phyloP scores from a whole-genome alignment of 2,888 invertebrate species.

The Cheilosia pagana region DNA sequence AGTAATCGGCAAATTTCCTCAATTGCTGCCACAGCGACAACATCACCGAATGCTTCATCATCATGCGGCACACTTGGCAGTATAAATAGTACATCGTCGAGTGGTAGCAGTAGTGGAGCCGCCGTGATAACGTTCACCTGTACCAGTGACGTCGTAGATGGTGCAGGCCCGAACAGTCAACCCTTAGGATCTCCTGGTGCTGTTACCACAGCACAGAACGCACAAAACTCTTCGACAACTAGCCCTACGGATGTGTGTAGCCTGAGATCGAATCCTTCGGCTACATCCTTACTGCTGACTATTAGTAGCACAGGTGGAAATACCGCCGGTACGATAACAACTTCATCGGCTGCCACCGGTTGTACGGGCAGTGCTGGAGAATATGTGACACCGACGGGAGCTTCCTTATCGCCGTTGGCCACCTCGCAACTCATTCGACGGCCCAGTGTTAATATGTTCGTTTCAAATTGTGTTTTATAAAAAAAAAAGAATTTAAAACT shows the following conservation, averaged over 20 bases:
- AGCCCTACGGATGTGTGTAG: conserved; percentile 83
- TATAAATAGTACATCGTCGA: conserved; percentile 81
- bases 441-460: conserved; percentile 84
- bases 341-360: conserved; percentile 50
- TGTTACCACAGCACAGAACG: conserved; percentile 77
- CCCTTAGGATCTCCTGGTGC: conserved; percentile 76
- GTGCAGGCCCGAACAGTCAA: conserved; percentile 55
- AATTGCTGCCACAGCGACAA: conserved; percentile 78
- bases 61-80: conserved; percentile 81
- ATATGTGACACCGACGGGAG: conserved; percentile 74
- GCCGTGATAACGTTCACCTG: conserved; percentile 82
- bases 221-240: conserved; percentile 81
- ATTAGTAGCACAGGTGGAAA: conserved; percentile 80
- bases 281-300: conserved; percentile 80
- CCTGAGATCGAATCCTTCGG: conserved; percentile 82
- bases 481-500: not conserved
- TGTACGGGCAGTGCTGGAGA: conserved; percentile 76
- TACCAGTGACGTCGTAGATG: conserved; percentile 77
- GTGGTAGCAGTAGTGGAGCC: conserved; percentile 81
- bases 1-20: conserved; percentile 81
- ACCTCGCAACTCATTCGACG: conserved; percentile 83
- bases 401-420: conserved; percentile 82
- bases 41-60: conserved; percentile 76
- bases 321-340: conserved; percentile 72
- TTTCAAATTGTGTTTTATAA: conserved; percentile 68